Evolutionary conservation across 2,888 invertebrate genomes (phyloP).

Genomic region (Podabrus alpinus): DNA sequence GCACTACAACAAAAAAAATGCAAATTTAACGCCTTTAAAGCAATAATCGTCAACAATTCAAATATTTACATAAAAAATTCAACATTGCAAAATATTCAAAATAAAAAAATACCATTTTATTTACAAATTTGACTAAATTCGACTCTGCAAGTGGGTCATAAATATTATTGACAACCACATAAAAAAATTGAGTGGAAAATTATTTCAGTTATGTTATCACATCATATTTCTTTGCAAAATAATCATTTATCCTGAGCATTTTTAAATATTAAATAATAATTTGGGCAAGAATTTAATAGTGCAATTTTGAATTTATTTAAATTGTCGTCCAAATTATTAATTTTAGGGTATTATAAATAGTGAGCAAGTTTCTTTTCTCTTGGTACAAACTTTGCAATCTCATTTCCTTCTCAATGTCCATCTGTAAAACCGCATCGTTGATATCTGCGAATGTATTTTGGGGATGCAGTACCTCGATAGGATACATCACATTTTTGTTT

Average conservation of each 20-base stretch:
- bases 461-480: conserved; percentile 55
- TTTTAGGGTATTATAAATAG: conserved; percentile 26
- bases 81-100: not conserved
- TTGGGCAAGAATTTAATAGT: not conserved
- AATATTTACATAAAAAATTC: not conserved
- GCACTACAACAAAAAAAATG: not conserved
- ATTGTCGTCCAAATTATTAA: conserved; percentile 33
- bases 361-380: conserved; percentile 13
- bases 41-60: not conserved
- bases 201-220: not conserved
- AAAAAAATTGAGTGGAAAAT: not conserved
- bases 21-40: not conserved
- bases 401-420: not conserved
- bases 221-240: not conserved
- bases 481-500: conserved; percentile 62
- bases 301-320: conserved; percentile 7
- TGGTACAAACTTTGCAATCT: not conserved
- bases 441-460: conserved; percentile 15
- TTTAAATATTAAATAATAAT: not conserved
- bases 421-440: not conserved
- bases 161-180: too few relatives aligned
- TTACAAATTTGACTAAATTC: not conserved
- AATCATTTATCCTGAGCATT: not conserved
- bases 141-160: not conserved
- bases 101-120: not conserved